Evolutionary conservation across 2,113 vertebrate genomes (phyloP), one percentile per base, ranked within the genome.

Genomic region (Leptosomus discolor): DNA sequence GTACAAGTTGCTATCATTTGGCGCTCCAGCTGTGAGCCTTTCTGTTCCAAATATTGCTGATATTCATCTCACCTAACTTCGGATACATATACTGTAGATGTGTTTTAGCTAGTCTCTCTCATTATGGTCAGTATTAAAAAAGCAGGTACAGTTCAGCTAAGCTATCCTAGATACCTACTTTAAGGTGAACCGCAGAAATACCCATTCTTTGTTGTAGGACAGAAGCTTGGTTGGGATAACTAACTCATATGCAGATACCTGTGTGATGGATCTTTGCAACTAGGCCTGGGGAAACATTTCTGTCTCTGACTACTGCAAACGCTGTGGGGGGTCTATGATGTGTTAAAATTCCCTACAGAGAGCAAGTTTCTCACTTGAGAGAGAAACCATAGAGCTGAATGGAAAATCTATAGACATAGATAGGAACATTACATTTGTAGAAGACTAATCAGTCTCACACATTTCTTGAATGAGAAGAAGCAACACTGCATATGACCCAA

Each of bases 281-380:
- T 12, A 74, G 6, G 4, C 5, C 17, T 23, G 11, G 23, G 36
- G 24, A 93, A 94, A 51, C 18, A 26, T 58, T 81, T 74, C n/a
- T 63, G 10, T 78, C 24, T 69, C 51, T 63, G 60, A 60, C 6
- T 43, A 27, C n/a, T 43, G 46, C 6, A 63, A 50, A 54, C 1
- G 1, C 6, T 30, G 11, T 23, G 22, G 10, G 17, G n/a, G 5
- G 4, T 51, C 48, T 61, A 1, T 11, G 29, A 23, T 1, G 3
- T 50, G 34, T 54, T 63, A 53, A 85, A 70, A 68, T 48, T 61
- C 76, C 41, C n/a, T 32, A 20, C 12, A 79, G 18, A 15, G 61
- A 74, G 9, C 8, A 15, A 36, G 7, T 48, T 9, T 51, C 63
- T 63, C 41, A 51, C 22, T 29, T 21, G 39, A n/a, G 61, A 29